Base-by-base conservation (phyloP, 2,888 invertebrate genomes). In the Agrenia bidenticulata region DNA sequence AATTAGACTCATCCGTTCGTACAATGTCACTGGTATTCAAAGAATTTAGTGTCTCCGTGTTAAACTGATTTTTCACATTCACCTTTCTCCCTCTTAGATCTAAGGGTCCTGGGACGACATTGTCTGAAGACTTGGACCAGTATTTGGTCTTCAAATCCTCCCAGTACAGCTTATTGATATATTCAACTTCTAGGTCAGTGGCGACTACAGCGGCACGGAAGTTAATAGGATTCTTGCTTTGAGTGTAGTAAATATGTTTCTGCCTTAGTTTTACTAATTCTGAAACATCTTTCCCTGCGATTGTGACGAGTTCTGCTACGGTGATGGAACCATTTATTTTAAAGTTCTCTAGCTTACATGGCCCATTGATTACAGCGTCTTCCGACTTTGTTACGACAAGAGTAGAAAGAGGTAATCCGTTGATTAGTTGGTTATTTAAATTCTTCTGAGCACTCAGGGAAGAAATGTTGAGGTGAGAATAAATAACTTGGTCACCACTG, bases 201-300 rank as follows among this genome's bases (percentile, higher is more conserved):
- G 59, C 63, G 26, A 59, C 19, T 1, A 62, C 24, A 21, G 26
- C 19, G 26, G 59, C 41, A 2, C 61, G 21, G 21, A 66, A 32
- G 2, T 63, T 51, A 37, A 64, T 39, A 1, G 39, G 7, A 2
- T 39, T 21, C 15, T 32, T 54, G n/a, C 54, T 11, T 27, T 13
- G 27, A n/a, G 69, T 65, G 13, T 56, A 39, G 58, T 72, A 72
- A 32, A 58, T 39, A 23, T 72, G 72, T 4, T 61, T 67, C 50
- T 61, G 67, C n/a, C 49, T 51, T 21, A 65, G 9, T 7, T 61
- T 64, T 1, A 26, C 66, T 4, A 69, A 27, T 37, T 62, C 60
- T 0, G 70, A 70, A 2, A 70, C 64, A 41, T 70, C 70, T 11
- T 64, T 61, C 17, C 55, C 63, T 21, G 59, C 70, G 11, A 70